phyloP scores from a whole-genome alignment of 2,113 vertebrate species.

The Sminthopsis crassicaudata region DNA sequence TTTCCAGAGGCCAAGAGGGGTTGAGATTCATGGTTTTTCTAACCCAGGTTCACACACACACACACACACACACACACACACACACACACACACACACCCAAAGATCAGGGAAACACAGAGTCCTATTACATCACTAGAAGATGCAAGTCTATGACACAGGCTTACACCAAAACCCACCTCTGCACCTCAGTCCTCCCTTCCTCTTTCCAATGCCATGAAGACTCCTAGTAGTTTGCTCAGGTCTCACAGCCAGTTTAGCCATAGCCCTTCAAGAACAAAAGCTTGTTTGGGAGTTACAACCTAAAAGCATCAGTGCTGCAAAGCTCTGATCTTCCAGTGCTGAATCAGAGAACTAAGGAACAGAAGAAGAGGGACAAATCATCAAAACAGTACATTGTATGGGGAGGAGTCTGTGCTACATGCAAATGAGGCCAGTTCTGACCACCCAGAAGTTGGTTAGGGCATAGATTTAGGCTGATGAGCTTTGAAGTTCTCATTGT shows the following conservation, averaged over 20 bases:
- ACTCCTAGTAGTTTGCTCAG: background rate
- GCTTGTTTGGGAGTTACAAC: background rate
- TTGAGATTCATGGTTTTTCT: no score
- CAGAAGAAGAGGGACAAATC: background rate
- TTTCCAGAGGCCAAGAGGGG: no score
- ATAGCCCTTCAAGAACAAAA: background rate
- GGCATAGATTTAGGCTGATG: background rate
- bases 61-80: accelerated
- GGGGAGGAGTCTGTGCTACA: background rate
- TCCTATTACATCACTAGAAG: no score
- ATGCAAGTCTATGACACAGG: background rate
- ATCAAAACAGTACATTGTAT: background rate
- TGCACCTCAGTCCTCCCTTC: background rate
- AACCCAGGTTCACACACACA: no score
- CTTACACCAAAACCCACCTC: background rate
- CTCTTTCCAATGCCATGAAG: background rate
- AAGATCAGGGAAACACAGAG: no score
- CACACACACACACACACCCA: no score
- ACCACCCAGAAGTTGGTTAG: background rate
- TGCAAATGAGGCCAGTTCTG: background rate
- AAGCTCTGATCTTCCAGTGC: background rate
- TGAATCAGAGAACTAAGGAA: background rate
- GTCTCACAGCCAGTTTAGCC: background rate
- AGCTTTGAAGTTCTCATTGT: background rate
- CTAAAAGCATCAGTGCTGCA: background rate